Percentiles rank a stretch among this genome's conserved stretches.
These are phyloP conservation scores for Lysandra coridon DNA, from an alignment of 2,888 invertebrate species.

Conservation along the genomic window DNA sequence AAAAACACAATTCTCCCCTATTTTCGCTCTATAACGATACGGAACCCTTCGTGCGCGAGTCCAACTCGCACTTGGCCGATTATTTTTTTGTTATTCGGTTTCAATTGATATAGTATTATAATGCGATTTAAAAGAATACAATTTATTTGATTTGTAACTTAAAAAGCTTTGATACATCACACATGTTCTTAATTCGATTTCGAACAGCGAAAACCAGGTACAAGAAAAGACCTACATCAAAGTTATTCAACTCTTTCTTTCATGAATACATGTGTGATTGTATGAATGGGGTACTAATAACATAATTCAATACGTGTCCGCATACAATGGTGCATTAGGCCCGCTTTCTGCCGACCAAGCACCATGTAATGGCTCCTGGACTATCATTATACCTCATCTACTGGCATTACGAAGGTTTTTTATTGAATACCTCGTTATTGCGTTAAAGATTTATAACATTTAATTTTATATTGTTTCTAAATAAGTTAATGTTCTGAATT, in stretches of 20 bases:
- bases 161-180: too few relatives aligned
- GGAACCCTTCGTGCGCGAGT: too few relatives aligned
- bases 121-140: too few relatives aligned
- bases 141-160: too few relatives aligned
- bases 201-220: not conserved
- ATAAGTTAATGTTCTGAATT: not conserved
- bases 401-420: not conserved
- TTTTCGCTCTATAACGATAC: too few relatives aligned
- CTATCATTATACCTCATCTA: slow-evolving; percentile 33
- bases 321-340: slow-evolving; percentile 32
- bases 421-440: slow-evolving; percentile 1
- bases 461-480: not conserved
- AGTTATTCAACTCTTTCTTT: not conserved
- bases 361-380: slow-evolving; percentile 42
- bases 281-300: not conserved
- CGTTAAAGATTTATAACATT: not conserved
- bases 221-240: not conserved
- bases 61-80: too few relatives aligned
- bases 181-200: not conserved
- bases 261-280: not conserved
- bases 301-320: slow-evolving; percentile 8
- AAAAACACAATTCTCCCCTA: too few relatives aligned
- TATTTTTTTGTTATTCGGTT: too few relatives aligned
- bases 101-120: too few relatives aligned
- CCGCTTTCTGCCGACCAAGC: slow-evolving; percentile 44